Base-by-base conservation (phyloP, 1,140 invertebrate genomes). In the Tetramorium alpestre region DNA sequence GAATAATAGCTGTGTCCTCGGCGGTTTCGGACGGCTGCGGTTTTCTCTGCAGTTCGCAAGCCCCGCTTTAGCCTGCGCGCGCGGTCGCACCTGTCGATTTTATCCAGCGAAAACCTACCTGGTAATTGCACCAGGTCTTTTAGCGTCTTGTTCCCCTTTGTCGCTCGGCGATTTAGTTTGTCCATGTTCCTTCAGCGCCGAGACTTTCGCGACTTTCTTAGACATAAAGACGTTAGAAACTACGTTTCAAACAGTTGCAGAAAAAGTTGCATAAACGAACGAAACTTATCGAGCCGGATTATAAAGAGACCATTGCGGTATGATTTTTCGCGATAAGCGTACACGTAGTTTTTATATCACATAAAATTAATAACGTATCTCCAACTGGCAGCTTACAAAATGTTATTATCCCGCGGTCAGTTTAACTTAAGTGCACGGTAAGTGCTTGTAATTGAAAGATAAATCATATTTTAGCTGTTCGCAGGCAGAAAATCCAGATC, bases 71-170 rank as follows among this genome's bases (percentile, higher is more conserved):
- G 89, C 77, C 87, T 92, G 93, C 33, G 33, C 33, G 33, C 33
- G 33, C 88, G 92, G 93, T 93, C 76, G 85, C 80, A 88, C 90
- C 91, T 93, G 92, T 94, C 92, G 91, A 94, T 93, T 93, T 92
- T 89, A 91, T 89, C 67, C 88, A 69, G 87, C 89, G 91, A 92
- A 93, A 94, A 93, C 81, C 81, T 87, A 44, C 54, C 58, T n/a
- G 78, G 62, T 54, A 38, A 64, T 65, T 44, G 65, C 69, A 33
- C 49, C 78, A 10, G 3, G 33, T 51, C 69, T 84, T 65, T 81
- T 22, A 81, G 64, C 64, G 18, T 60, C 38, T 25, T 60, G 72
- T 8, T 49, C 6, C 33, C n/a, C n/a, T 56, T 22, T 58, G 8
- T 44, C 38, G 33, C 64, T 3, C 87, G 8, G 16, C 41, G 60